A percentile compares a stretch with the other conserved stretches of the same genome.
Evolutionary conservation across 2,888 invertebrate genomes (phyloP).

Genomic region (Epirrita christyi): DNA sequence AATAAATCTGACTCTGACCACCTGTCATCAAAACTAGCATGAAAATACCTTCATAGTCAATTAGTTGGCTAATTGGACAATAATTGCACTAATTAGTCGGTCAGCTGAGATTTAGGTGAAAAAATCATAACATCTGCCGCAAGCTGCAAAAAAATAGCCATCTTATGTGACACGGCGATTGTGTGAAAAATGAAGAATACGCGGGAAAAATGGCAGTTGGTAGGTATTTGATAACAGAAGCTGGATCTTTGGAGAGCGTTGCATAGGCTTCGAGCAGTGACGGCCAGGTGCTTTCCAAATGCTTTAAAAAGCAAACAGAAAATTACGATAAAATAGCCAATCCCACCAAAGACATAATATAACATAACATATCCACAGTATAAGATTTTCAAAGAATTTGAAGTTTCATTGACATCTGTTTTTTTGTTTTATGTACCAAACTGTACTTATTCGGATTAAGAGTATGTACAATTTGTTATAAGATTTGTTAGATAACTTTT

Average conservation of each 20-base stretch:
- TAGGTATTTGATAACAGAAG: conserved; percentile 53
- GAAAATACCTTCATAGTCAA: conserved; percentile 50
- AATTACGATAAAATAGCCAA: not conserved
- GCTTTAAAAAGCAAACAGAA: not conserved
- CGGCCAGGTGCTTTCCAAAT: conserved; percentile 51
- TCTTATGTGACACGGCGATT: conserved; percentile 41
- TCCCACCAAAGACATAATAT: not conserved
- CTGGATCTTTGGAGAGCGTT: conserved; percentile 55
- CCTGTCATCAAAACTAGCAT: conserved; percentile 66
- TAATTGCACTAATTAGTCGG: conserved; percentile 51
- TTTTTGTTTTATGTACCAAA: too few species aligned
- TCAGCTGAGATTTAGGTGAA: conserved; percentile 64
- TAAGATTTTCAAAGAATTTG: too few species aligned
- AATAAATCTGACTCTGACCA: conserved; percentile 51
- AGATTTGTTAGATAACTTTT: too few species aligned
- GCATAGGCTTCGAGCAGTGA: conserved; percentile 53
- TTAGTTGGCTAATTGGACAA: conserved; percentile 59
- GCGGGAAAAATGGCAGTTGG: conserved; percentile 74
- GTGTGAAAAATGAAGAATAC: conserved; percentile 53
- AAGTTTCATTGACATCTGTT: too few species aligned
- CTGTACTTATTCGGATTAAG: too few species aligned
- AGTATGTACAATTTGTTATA: too few species aligned
- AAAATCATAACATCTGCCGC: conserved; percentile 62
- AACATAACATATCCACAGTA: too few species aligned
- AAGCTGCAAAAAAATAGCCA: conserved; percentile 33